Evolutionary conservation across 2,888 invertebrate species (phyloP).

Genomic region (Lingula anatina): DNA sequence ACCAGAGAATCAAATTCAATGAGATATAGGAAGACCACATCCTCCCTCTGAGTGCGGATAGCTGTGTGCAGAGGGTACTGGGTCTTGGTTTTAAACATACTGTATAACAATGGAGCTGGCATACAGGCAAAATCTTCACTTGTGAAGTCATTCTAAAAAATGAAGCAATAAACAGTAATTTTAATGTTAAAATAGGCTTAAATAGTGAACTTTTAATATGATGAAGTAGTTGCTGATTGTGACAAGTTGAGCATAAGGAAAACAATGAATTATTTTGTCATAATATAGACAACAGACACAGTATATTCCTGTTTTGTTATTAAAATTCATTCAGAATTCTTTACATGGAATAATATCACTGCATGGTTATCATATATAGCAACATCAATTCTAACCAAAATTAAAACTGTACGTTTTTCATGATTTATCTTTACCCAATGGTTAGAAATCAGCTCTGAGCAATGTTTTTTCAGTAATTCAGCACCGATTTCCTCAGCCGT

Average conservation of each 20-base stretch:
- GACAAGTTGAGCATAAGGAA: too few species aligned
- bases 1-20: slow-evolving; percentile 87
- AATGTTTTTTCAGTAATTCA: slow-evolving; percentile 66
- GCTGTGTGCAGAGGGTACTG: slow-evolving; percentile 84
- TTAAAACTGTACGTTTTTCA: too few species aligned
- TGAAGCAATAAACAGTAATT: slow-evolving; percentile 1
- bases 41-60: slow-evolving; percentile 79
- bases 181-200: too few species aligned
- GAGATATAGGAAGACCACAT: slow-evolving; percentile 89
- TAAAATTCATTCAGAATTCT: background rate
- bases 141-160: slow-evolving; percentile 62
- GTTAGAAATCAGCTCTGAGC: slow-evolving; percentile 80
- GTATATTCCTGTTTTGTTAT: background rate
- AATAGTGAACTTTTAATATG: too few species aligned
- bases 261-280: too few species aligned
- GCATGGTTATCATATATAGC: too few species aligned
- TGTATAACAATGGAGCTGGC: slow-evolving; percentile 83
- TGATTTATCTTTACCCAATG: slow-evolving; percentile 88
- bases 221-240: too few species aligned
- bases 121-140: slow-evolving; percentile 86
- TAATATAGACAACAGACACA: background rate
- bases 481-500: slow-evolving; percentile 89
- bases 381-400: too few species aligned
- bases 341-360: too few species aligned
- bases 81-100: slow-evolving; percentile 87